These are phyloP conservation scores for Allacma fusca DNA, from an alignment of 2,888 invertebrate species.

Conservation along the genomic window DNA sequence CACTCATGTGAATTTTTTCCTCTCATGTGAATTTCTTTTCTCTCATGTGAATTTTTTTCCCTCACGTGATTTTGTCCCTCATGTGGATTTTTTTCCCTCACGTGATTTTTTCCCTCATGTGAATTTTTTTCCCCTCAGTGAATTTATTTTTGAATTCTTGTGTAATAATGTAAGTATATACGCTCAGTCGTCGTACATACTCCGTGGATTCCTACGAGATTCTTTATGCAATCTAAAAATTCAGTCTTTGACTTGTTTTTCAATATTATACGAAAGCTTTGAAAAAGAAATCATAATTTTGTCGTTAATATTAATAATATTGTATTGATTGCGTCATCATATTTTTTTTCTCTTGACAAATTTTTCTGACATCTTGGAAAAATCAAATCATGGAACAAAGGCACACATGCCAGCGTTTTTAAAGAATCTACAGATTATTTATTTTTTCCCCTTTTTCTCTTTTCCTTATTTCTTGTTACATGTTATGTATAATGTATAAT, in stretches of 20 bases:
- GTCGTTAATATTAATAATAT: not conserved
- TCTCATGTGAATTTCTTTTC: no score
- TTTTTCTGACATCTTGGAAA: not conserved
- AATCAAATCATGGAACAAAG: conserved; percentile 22
- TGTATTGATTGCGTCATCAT: not conserved
- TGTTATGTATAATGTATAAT: not conserved
- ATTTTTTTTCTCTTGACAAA: not conserved
- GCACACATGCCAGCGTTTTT: conserved; percentile 23
- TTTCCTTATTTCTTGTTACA: not conserved
- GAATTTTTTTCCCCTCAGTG: no score
- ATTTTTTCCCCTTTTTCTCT: not conserved
- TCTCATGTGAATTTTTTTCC: no score
- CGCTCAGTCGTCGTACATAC: no score
- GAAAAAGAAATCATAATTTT: no score
- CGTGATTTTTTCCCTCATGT: no score
- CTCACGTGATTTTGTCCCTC: no score
- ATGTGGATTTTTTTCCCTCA: no score
- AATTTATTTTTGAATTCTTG: no score
- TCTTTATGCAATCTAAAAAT: conserved; percentile 1
- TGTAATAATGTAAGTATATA: no score
- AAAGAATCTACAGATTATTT: not conserved
- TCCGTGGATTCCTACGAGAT: not conserved
- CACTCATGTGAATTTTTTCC: no score
- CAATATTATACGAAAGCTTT: not conserved
- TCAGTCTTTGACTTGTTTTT: conserved; percentile 22